phyloP scores from a whole-genome alignment of 2,113 vertebrate genomes.

The Clarias macrocephalus region DNA sequence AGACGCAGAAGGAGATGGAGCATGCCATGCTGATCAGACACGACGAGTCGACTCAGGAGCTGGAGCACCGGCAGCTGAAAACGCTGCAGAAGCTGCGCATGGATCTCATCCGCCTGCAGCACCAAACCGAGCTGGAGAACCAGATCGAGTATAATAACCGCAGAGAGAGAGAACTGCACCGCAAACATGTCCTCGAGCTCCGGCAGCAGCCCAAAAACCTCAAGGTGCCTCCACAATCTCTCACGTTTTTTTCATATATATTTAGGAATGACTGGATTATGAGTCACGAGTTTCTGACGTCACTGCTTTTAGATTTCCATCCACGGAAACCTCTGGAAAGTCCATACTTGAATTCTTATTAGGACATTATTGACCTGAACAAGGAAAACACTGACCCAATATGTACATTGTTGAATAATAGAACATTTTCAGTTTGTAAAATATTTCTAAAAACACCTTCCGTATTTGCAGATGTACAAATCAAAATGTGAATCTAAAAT shows the following conservation, averaged over 20 bases:
- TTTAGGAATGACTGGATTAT: slow-evolving; percentile 2
- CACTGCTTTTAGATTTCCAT: not conserved
- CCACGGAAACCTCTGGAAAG: slow-evolving; percentile 5
- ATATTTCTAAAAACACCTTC: no score
- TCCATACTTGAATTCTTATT: not conserved
- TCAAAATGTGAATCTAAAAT: no score
- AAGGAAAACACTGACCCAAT: not conserved
- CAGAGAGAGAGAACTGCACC: slow-evolving; percentile 92
- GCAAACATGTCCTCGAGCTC: slow-evolving; percentile 98
- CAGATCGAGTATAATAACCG: slow-evolving; percentile 99
- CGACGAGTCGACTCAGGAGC: slow-evolving; percentile 94
- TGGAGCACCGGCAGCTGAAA: slow-evolving; percentile 94
- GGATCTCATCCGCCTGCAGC: slow-evolving; percentile 98
- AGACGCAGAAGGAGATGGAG: slow-evolving; percentile 98
- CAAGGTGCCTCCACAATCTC: slow-evolving; percentile 76
- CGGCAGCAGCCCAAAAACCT: slow-evolving; percentile 98
- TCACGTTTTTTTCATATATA: not conserved
- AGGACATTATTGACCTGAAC: not conserved
- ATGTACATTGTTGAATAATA: no score
- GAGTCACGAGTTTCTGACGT: not conserved
- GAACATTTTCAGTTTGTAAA: no score
- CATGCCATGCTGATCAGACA: slow-evolving; percentile 98
- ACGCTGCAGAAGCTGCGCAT: slow-evolving; percentile 95
- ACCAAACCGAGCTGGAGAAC: slow-evolving; percentile 98
- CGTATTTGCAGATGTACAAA: no score